Percentiles rank a stretch among this genome's conserved stretches.
Evolutionary conservation across 2,113 vertebrate species (phyloP).

Genomic region (Cheilinus undulatus): DNA sequence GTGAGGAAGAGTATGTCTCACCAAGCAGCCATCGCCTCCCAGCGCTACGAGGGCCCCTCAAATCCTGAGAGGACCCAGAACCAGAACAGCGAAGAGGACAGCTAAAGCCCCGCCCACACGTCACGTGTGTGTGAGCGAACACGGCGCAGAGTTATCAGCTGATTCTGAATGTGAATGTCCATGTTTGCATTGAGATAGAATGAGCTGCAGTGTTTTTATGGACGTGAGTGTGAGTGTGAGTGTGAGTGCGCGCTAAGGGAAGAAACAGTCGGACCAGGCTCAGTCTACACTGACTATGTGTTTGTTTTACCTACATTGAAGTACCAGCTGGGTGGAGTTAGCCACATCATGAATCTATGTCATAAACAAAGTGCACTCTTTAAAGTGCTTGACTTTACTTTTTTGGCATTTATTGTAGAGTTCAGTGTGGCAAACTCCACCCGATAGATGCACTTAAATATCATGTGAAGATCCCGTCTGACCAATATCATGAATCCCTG

Average conservation of each 20-base stretch:
- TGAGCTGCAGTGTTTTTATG: conserved; percentile 28
- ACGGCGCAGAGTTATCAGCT: conserved; percentile 8
- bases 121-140: conserved; percentile 23
- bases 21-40: conserved; percentile 91
- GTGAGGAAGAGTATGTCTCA: conserved; percentile 96
- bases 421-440: conserved; percentile 21
- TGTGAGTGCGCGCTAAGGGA: conserved; percentile 9
- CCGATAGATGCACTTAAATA: conserved; percentile 45
- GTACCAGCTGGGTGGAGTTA: conserved; percentile 40
- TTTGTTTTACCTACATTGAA: conserved; percentile 44
- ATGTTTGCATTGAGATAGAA: conserved; percentile 29
- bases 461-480: conserved; percentile 26
- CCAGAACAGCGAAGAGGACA: conserved; percentile 57
- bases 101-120: conserved; percentile 48
- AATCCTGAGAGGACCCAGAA: conserved; percentile 74
- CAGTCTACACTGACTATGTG: conserved; percentile 10
- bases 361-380: neutral
- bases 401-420: conserved; percentile 11
- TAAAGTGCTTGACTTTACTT: conserved; percentile 11
- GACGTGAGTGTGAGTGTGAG: neutral
- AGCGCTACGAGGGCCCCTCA: conserved; percentile 90
- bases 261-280: conserved; percentile 22
- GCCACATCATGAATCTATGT: neutral
- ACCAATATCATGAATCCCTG: conserved; percentile 1
- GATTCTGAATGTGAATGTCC: conserved; percentile 48